Evolutionary conservation across 2,888 invertebrate genomes (phyloP), one percentile per base, ranked within the genome.

Genomic region (Drosophila kokeensis): DNA sequence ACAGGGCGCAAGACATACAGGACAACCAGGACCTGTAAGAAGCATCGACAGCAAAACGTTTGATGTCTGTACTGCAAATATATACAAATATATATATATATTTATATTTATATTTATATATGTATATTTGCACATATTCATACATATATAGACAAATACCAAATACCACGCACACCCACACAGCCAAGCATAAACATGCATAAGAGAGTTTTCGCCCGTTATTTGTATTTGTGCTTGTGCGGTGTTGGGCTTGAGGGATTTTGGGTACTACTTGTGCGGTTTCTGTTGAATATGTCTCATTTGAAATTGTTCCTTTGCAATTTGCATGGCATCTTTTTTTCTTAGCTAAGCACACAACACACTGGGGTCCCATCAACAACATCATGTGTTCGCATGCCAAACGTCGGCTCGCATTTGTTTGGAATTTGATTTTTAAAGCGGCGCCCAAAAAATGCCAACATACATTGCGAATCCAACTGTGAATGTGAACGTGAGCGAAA

Each of bases 11-110:
- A 42, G 32, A 53, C 15, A 54, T 21, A 7, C 40, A 50, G 45
- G 48, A 36, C 34, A 18, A 30, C 45, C 55, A 57, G 64, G 52
- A 69, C 64, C 52, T 64, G 27, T 66, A 7, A 38, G 55, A 54
- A 61, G 67, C 59, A 57, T 57, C 49, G 66, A 63, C 66, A 74
- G 83, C 76, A 80, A 87, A 90, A 75, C 90, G 89, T 87, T 90
- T 90, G 87, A 87, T 87, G 87, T 89, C 82, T 71, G 82, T 59
- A 73, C 81, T 76, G 81, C 75, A 89, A 85, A 89, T 89, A 79
- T 79, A 88, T 79, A 79, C 71, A 83, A 74, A 90, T 89, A 79
- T 83, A 80, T 78, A 54, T 69, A 67, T 76, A 70, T 24, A 2
- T 18, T 11, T 24, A 27, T 36, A 54, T 13, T 18, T 70, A 76